Evolutionary conservation across 2,888 invertebrate species (phyloP).

Genomic region (Dasypolia templi): DNA sequence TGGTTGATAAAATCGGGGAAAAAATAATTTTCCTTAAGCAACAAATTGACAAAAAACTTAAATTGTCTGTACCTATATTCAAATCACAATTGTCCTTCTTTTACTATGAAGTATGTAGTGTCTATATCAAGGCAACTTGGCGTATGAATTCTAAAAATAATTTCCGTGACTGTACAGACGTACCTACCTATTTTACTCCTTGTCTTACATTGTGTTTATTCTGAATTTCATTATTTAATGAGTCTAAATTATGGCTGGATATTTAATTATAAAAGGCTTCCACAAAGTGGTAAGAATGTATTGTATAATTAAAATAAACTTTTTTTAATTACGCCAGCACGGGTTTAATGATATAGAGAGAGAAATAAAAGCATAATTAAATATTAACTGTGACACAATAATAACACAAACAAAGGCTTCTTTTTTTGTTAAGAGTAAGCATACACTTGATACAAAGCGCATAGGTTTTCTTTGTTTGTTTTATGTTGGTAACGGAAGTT

Average conservation of each 20-base stretch:
- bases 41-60: too few species aligned
- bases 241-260: not conserved
- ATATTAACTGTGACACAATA: conserved; percentile 60
- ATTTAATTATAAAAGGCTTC: conserved; percentile 40
- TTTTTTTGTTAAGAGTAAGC: conserved; percentile 42
- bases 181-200: fast-evolving
- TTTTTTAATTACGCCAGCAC: conserved; percentile 47
- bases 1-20: too few species aligned
- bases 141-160: not conserved
- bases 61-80: too few species aligned
- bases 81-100: not conserved
- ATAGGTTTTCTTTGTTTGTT: not conserved
- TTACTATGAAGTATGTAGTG: too few species aligned
- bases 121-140: not conserved
- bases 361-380: conserved; percentile 45
- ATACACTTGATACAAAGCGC: conserved; percentile 10
- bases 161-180: not conserved
- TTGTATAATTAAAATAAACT: conserved; percentile 51
- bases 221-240: not conserved
- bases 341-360: conserved; percentile 41
- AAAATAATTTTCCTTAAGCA: too few species aligned
- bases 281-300: conserved; percentile 4
- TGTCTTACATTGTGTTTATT: not conserved
- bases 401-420: conserved; percentile 30
- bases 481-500: not conserved